Evolutionary conservation across 2,888 invertebrate genomes (phyloP).

Genomic region (Octodonta nipae): DNA sequence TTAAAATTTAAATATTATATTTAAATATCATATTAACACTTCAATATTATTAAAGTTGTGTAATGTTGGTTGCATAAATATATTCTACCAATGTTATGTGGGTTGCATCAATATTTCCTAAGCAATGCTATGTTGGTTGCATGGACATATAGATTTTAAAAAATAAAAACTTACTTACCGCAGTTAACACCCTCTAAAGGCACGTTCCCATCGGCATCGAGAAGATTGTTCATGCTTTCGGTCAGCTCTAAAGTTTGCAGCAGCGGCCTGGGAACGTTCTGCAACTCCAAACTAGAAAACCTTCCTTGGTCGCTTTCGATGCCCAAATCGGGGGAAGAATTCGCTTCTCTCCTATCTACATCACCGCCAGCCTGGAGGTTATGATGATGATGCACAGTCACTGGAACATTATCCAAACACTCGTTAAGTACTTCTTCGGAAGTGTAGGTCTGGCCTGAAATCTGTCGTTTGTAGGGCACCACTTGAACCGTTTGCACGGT

Average conservation of each 20-base stretch:
- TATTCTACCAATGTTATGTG: no score
- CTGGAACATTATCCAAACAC: no score
- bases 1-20: no score
- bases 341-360: conserved; percentile 32
- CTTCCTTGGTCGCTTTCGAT: conserved; percentile 70
- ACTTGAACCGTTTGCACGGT: no score
- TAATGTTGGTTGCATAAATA: no score
- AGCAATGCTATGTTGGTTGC: no score
- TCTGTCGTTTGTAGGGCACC: conserved; percentile 19
- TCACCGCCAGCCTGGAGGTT: conserved; percentile 12
- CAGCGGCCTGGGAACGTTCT: conserved; percentile 34
- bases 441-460: conserved; percentile 34
- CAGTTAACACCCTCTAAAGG: conserved; percentile 18
- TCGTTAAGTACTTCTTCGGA: conserved; percentile 33
- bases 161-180: no score
- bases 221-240: conserved; percentile 32
- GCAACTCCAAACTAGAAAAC: conserved; percentile 49
- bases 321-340: conserved; percentile 73
- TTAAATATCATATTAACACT: no score
- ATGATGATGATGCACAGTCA: not conserved
- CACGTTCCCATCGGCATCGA: conserved; percentile 24
- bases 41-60: no score
- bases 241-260: conserved; percentile 37
- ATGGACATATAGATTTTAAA: no score
- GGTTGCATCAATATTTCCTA: no score